Base-by-base conservation (phyloP, 2,888 invertebrate genomes). In the Flexamia atlantica region DNA sequence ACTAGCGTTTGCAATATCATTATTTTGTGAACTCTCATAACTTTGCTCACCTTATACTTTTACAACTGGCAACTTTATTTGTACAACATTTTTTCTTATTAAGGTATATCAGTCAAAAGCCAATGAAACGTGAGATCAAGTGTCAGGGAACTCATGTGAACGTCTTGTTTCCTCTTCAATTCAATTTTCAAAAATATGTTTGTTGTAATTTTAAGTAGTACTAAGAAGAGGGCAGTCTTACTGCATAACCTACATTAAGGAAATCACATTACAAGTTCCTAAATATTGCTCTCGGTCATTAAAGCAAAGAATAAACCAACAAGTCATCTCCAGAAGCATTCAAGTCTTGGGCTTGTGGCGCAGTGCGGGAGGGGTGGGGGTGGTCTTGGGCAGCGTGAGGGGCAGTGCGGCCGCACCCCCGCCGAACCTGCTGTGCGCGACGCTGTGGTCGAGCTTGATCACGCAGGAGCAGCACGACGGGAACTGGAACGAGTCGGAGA, bases 381-480 rank as follows among this genome's bases (percentile, higher is more conserved):
- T 79, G 3, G 53, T 79, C 57, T 79, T 79, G 30, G 79, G 79
- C 30, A 79, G 79, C 4, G 79, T 79, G 50, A 79, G 79, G 9
- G 79, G 79, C 0, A 76, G 10, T 25, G 20, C 42, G 1, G 30
- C 68, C 20, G 20, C 40, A 7, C 32, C 32, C 12, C 72, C 72
- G 2, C 70, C 70, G 17, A 76, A 46, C n/a, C 53, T 7, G 57
- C 50, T 79, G 57, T 57, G 53, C 1, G 32, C 32, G 3, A 40
- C n/a, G 28, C 0, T 50, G 28, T 57, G 79, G 57, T 79, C 79
- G 5, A 79, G 79, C 36, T 57, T 76, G 74, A 87, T 85, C 82
- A 85, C 85, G 88, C 96, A 96, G 80, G 94, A 93, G 89, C 96
- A 96, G 87, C 96, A 96, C 28, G 95, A 94, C 0, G 96, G 96